phyloP scores from a whole-genome alignment of 2,113 vertebrate species.

The Toxotes chatareus region DNA sequence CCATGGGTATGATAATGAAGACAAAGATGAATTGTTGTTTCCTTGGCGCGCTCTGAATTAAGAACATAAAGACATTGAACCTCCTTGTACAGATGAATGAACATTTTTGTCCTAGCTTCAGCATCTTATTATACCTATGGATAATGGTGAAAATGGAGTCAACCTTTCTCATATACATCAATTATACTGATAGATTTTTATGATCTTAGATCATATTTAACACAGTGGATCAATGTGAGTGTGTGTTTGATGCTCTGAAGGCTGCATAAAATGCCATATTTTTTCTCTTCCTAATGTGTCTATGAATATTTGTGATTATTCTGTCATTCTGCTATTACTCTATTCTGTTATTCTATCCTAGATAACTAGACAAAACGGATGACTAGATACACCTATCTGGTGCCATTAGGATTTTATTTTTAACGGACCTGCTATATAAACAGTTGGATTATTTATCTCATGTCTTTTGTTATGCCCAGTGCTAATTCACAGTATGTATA shows the following conservation, averaged over 20 bases:
- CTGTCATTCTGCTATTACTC: not conserved
- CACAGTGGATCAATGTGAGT: not conserved
- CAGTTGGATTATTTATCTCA: no score
- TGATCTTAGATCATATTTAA: not conserved
- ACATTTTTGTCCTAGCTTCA: slow-evolving; percentile 2
- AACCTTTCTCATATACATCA: not conserved
- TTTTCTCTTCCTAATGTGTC: no score
- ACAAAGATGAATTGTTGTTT: slow-evolving; percentile 71
- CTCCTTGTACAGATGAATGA: slow-evolving; percentile 26
- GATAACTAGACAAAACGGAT: not conserved
- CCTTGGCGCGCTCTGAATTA: slow-evolving; percentile 34
- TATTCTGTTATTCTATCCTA: not conserved
- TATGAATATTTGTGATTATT: no score
- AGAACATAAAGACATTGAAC: slow-evolving; percentile 39
- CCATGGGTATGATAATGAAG: slow-evolving; percentile 87
- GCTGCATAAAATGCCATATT: no score
- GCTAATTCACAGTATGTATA: no score
- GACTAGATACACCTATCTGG: not conserved
- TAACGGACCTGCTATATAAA: not conserved
- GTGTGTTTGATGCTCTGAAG: not conserved
- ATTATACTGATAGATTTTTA: not conserved
- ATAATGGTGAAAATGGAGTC: not conserved
- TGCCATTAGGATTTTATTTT: not conserved
- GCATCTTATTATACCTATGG: not conserved
- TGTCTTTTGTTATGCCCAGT: no score